phyloP scores from a whole-genome alignment of 2,888 invertebrate species.

The Oxytorus armatus region DNA sequence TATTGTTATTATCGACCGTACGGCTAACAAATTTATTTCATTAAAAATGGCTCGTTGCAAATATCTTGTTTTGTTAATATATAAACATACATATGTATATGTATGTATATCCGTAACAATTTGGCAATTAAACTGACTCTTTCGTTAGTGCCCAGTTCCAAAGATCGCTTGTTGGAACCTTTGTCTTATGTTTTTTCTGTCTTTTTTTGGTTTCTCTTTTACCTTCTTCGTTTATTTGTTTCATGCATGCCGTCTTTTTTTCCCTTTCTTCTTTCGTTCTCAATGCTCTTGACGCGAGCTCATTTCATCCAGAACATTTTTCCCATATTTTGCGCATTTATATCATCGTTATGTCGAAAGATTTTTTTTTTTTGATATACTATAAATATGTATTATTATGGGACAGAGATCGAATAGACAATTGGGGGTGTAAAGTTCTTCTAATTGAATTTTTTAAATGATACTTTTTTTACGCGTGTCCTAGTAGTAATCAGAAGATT shows the following conservation, averaged over 20 bases:
- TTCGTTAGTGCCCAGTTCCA: conserved; percentile 63
- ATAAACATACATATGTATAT: conserved; percentile 53
- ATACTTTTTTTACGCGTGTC: too few relatives aligned
- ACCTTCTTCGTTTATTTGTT: conserved; percentile 51
- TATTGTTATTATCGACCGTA: conserved; percentile 51
- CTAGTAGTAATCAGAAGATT: too few relatives aligned
- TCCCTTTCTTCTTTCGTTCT: conserved; percentile 22
- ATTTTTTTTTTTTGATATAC: conserved; percentile 8
- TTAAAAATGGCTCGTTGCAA: conserved; percentile 67
- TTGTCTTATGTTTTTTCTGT: conserved; percentile 15
- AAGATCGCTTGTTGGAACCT: conserved; percentile 65
- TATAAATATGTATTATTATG: neutral
- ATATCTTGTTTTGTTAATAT: conserved; percentile 65
- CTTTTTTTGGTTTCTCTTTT: conserved; percentile 27
- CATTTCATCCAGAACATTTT: conserved; percentile 61
- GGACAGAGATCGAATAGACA: neutral
- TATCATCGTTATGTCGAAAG: conserved; percentile 53
- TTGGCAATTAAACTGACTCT: conserved; percentile 46
- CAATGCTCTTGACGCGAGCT: conserved; percentile 59
- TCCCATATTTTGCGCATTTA: conserved; percentile 56
- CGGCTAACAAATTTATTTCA: conserved; percentile 64
- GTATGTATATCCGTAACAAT: conserved; percentile 54
- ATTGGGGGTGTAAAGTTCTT: too few relatives aligned
- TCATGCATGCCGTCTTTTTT: conserved; percentile 61
- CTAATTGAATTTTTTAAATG: too few relatives aligned